Percentiles rank a stretch among this genome's conserved stretches.
These are phyloP conservation scores for Thermophis baileyi DNA, from an alignment of 2,113 vertebrate species.

Conservation along the genomic window DNA sequence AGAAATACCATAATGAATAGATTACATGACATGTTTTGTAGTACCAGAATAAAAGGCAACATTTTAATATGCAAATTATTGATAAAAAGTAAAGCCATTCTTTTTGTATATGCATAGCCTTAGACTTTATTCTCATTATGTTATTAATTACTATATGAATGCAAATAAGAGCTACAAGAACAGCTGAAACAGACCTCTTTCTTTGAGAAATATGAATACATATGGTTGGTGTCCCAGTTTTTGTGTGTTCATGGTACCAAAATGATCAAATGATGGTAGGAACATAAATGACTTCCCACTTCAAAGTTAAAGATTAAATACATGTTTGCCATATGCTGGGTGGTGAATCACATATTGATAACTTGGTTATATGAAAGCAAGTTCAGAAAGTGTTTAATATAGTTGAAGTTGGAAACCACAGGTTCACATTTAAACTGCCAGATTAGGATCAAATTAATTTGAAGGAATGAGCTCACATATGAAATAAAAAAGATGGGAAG, in stretches of 20 bases:
- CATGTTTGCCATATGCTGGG: background rate
- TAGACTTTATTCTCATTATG: background rate
- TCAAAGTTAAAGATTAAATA: background rate
- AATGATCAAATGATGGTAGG: background rate
- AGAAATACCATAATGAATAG: background rate
- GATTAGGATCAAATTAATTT: background rate
- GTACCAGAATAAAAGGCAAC: background rate
- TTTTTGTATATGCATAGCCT: background rate
- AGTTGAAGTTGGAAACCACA: background rate
- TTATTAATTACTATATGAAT: background rate
- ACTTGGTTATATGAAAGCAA: background rate
- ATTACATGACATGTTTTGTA: background rate
- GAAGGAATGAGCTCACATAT: background rate
- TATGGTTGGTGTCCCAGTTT: background rate
- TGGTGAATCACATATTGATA: background rate
- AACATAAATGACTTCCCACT: background rate
- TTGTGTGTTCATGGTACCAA: background rate
- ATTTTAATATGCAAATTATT: background rate
- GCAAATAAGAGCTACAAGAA: background rate
- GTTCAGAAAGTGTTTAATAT: background rate
- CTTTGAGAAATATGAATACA: background rate
- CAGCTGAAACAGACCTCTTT: background rate
- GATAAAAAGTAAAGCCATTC: background rate
- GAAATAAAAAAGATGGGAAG: background rate
- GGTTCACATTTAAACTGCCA: background rate